Evolutionary conservation across 2,113 vertebrate species (phyloP).

Genomic region (Bungarus multicinctus): DNA sequence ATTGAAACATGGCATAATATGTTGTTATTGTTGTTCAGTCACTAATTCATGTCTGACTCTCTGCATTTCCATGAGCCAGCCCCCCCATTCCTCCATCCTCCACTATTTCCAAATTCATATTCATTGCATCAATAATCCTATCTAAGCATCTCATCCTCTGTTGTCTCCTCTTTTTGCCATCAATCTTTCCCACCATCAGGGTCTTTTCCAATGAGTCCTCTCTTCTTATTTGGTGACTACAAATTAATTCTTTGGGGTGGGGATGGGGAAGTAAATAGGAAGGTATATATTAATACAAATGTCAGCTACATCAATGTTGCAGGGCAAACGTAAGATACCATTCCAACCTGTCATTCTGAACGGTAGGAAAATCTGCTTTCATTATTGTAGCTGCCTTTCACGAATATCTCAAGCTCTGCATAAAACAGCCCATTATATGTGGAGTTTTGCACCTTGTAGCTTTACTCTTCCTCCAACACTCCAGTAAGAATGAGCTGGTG

Average conservation of each 20-base stretch:
- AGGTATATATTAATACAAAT: neutral
- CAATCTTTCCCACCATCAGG: neutral
- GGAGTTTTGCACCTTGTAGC: neutral
- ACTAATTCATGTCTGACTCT: neutral
- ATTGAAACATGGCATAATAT: neutral
- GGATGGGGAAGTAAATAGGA: neutral
- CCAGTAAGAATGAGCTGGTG: neutral
- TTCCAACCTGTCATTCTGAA: neutral
- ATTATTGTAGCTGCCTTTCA: neutral
- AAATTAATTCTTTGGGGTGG: neutral
- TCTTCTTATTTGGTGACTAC: neutral
- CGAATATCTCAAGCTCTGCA: neutral
- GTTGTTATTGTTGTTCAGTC: neutral
- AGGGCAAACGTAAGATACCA: neutral
- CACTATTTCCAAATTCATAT: neutral
- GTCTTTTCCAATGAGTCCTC: neutral
- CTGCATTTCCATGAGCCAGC: neutral
- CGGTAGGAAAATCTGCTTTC: neutral
- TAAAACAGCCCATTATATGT: neutral
- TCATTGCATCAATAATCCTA: neutral
- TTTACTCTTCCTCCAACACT: neutral
- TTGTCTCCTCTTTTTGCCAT: neutral
- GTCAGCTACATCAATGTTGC: neutral
- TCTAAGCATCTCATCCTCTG: neutral
- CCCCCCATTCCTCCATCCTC: neutral